Percentiles rank a stretch among this genome's conserved stretches.
These are phyloP conservation scores for Cyphomyrus discorhynchus DNA, from an alignment of 2,113 vertebrate species.

Conservation along the genomic window DNA sequence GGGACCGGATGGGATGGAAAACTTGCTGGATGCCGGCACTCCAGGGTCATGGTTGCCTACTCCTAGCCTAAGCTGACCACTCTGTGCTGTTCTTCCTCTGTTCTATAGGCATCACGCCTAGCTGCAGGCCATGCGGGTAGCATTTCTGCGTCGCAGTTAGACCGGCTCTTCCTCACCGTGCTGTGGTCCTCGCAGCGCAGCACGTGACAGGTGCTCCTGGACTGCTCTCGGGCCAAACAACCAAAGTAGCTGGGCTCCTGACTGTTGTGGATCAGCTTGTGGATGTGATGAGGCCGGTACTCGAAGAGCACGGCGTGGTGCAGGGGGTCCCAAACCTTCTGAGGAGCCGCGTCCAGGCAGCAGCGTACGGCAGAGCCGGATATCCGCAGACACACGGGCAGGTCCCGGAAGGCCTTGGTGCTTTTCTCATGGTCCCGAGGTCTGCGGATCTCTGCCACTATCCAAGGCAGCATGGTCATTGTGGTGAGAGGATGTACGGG, in stretches of 20 bases:
- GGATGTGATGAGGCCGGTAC: conserved; percentile 74
- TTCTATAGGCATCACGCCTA: neutral
- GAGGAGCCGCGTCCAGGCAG: conserved; percentile 57
- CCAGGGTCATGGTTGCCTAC: neutral
- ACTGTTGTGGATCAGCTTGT: conserved; percentile 89
- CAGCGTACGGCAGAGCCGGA: conserved; percentile 67
- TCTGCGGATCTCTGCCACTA: conserved; percentile 79
- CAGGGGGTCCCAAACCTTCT: conserved; percentile 74
- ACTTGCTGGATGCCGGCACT: neutral
- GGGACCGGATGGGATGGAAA: neutral
- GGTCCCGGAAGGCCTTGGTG: conserved; percentile 19
- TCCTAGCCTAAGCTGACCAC: neutral
- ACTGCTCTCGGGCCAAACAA: conserved; percentile 69
- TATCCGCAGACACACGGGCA: conserved; percentile 63
- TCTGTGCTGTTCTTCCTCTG: neutral
- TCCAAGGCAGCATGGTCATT: conserved; percentile 91
- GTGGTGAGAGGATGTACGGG: conserved; percentile 78
- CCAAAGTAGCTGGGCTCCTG: conserved; percentile 83
- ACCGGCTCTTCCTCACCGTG: conserved; percentile 67
- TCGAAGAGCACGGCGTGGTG: conserved; percentile 75
- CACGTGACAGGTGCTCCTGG: conserved; percentile 73
- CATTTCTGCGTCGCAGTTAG: neutral
- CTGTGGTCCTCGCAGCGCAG: conserved; percentile 81
- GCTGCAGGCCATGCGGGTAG: neutral
- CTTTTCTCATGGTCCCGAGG: conserved; percentile 39